Conservation (phyloP, 1,140 invertebrate species). For the Ganaspis sp. region DNA sequence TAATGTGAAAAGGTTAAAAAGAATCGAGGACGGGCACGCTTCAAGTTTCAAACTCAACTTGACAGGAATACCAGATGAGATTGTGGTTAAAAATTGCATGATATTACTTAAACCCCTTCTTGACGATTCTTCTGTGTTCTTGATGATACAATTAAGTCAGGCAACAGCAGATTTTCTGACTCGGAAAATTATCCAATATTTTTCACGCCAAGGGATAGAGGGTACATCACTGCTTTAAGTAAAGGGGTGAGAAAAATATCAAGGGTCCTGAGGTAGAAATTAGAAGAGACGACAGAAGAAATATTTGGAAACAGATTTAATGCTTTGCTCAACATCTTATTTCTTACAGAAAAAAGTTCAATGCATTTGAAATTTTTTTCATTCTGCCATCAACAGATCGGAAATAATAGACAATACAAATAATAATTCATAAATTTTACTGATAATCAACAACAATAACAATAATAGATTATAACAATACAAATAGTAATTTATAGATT, state of each 20-base stretch:
- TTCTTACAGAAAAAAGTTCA: background rate
- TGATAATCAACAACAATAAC: no score
- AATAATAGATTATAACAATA: no score
- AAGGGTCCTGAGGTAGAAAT: conserved; percentile 65
- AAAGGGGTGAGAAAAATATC: conserved; percentile 71
- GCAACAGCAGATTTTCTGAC: conserved; percentile 69
- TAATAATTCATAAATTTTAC: no score
- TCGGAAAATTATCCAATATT: conserved; percentile 76
- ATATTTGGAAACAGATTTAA: conserved; percentile 37
- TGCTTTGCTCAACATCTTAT: background rate
- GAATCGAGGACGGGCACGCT: conserved; percentile 40
- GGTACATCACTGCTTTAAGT: conserved; percentile 54
- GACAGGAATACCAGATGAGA: conserved; percentile 64
- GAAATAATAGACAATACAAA: no score
- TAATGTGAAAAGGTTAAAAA: conserved; percentile 26
- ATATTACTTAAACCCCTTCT: conserved; percentile 71
- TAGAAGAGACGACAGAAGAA: conserved; percentile 59
- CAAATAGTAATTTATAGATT: no score
- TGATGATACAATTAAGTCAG: conserved; percentile 77
- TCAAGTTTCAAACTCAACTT: conserved; percentile 51
- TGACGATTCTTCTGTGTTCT: conserved; percentile 65
- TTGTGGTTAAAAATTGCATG: conserved; percentile 75
- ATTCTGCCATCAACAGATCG: no score
- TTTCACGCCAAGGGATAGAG: conserved; percentile 64
- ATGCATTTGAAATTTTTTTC: background rate